phyloP scores from a whole-genome alignment of 2,888 invertebrate species.

The Sceliomorpha sp. region DNA sequence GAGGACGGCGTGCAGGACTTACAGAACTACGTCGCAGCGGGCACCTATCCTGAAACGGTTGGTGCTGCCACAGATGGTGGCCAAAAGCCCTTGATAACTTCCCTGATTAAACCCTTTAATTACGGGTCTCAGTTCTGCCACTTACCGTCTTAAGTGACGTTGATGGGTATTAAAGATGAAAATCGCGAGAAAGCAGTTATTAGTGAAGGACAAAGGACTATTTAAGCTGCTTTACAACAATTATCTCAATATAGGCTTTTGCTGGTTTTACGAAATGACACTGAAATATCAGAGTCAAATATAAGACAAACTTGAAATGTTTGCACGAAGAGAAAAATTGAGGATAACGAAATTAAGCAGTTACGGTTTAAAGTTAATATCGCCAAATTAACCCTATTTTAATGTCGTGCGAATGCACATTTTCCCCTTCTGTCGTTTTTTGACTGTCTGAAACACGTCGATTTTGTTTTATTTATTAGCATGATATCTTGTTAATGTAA shows the following conservation, averaged over 20 bases:
- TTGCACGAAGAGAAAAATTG: no score
- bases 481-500: no score
- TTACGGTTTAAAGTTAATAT: no score
- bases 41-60: conserved; percentile 38
- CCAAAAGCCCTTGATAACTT: conserved; percentile 57
- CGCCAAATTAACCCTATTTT: no score
- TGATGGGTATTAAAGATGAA: conserved; percentile 27
- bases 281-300: no score
- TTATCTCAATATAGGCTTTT: conserved; percentile 7
- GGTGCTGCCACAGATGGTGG: conserved; percentile 42
- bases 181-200: conserved; percentile 26
- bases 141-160: conserved; percentile 36
- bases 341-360: no score
- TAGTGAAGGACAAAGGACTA: conserved; percentile 23
- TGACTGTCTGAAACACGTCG: no score
- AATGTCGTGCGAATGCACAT: no score
- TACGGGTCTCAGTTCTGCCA: conserved; percentile 38
- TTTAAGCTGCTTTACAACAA: conserved; percentile 11
- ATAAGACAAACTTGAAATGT: no score
- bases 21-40: conserved; percentile 31
- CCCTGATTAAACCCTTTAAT: conserved; percentile 62
- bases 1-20: conserved; percentile 45
- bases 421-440: no score
- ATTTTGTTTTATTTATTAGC: no score
- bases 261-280: no score